Evolutionary conservation across 2,797 vertebrate genomes (phyloP).

Genomic region (Philypnodon macrostomus): DNA sequence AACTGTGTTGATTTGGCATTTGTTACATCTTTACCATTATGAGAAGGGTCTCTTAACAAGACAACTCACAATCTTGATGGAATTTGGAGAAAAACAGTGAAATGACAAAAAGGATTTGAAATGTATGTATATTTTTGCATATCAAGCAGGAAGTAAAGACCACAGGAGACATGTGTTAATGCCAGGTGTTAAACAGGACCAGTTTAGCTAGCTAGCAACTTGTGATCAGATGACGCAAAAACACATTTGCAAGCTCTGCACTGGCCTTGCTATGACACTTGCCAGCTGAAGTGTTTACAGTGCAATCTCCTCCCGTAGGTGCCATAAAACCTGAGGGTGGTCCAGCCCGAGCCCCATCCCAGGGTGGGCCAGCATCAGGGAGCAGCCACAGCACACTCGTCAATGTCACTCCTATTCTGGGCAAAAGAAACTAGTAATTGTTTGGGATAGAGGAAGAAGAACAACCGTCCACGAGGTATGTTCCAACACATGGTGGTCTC

Average conservation of each 20-base stretch:
- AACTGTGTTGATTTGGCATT: too few relatives aligned
- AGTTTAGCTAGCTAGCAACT: not conserved
- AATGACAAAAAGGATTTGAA: too few relatives aligned
- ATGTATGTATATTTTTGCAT: too few relatives aligned
- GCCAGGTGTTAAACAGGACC: not conserved
- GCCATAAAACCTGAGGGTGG: constrained; percentile 73
- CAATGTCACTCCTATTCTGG: constrained; percentile 77
- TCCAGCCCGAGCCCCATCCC: constrained; percentile 53
- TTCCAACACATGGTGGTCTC: constrained; percentile 72
- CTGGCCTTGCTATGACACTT: constrained; percentile 38
- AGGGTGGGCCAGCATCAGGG: constrained; percentile 67
- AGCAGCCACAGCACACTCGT: constrained; percentile 59
- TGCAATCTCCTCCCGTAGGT: constrained; percentile 50
- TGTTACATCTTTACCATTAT: not conserved
- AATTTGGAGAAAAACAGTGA: too few relatives aligned
- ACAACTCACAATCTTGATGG: too few relatives aligned
- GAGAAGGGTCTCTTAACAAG: too few relatives aligned
- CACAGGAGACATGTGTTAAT: not conserved
- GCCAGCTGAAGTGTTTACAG: constrained; percentile 48
- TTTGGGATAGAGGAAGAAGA: too few relatives aligned
- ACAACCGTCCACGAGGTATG: too few relatives aligned
- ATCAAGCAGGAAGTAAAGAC: too few relatives aligned
- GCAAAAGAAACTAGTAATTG: constrained; percentile 57
- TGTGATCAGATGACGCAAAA: not conserved
- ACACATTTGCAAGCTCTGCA: not conserved